phyloP scores from a whole-genome alignment of 2,888 invertebrate genomes.

The Achlya flavicornis region DNA sequence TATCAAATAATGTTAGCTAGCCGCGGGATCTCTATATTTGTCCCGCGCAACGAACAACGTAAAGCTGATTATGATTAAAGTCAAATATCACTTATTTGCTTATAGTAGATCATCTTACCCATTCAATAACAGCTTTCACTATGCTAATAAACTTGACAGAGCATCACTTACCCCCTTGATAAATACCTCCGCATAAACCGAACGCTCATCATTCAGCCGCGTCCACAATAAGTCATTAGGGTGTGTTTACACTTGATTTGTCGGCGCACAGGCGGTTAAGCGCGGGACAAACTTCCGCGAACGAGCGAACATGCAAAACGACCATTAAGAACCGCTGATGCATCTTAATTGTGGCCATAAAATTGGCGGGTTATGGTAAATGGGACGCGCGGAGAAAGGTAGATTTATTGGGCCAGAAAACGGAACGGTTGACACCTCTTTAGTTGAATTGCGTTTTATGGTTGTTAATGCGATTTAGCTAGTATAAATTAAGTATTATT shows the following conservation, averaged over 20 bases:
- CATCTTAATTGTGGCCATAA: conserved; percentile 15
- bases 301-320: conserved; percentile 12
- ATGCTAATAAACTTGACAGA: background rate
- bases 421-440: conserved; percentile 2
- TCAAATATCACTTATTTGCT: too few relatives aligned
- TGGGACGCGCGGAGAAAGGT: conserved; percentile 7
- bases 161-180: background rate
- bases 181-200: background rate
- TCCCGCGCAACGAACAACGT: too few relatives aligned
- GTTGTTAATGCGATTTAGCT: conserved; percentile 1
- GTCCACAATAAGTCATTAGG: conserved; percentile 9
- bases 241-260: conserved; percentile 3
- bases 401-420: conserved; percentile 11
- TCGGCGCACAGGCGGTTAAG: conserved; percentile 5
- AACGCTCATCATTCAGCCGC: background rate
- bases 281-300: conserved; percentile 13
- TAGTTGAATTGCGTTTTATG: background rate
- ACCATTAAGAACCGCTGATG: conserved; percentile 10
- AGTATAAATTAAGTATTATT: background rate
- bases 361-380: conserved; percentile 13
- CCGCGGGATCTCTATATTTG: too few relatives aligned
- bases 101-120: background rate
- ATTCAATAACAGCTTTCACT: background rate
- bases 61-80: too few relatives aligned
- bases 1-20: too few relatives aligned